Conservation (phyloP, 2,797 vertebrate genomes). For the Tadarida brasiliensis region DNA sequence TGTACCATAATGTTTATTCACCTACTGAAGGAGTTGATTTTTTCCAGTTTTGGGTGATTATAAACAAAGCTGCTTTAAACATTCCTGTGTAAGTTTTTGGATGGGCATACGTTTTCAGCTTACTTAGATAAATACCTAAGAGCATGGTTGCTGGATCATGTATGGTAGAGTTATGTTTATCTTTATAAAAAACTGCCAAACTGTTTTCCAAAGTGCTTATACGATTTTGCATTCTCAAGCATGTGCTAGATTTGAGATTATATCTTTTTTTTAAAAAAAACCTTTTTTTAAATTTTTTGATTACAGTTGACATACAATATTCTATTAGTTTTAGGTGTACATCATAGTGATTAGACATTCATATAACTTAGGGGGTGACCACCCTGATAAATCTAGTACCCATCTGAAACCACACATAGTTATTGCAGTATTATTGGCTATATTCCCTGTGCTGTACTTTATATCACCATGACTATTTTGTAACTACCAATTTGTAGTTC, state of each 20-base stretch:
- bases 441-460: background rate
- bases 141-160: background rate
- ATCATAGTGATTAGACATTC: background rate
- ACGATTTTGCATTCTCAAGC: background rate
- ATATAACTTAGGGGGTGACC: background rate
- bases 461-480: background rate
- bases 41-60: background rate
- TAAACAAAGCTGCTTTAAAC: slow-evolving; percentile 40
- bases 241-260: slow-evolving; percentile 23
- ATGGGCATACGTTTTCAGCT: background rate
- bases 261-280: background rate
- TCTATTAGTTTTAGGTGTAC: background rate
- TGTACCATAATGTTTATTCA: background rate
- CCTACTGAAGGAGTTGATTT: background rate
- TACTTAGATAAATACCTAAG: background rate
- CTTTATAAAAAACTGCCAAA: slow-evolving; percentile 6
- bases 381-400: background rate
- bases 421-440: background rate
- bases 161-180: background rate
- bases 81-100: slow-evolving; percentile 28
- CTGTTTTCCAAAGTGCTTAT: background rate
- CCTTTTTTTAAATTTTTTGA: background rate
- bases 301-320: background rate
- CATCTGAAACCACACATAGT: background rate
- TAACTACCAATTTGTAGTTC: background rate